phyloP scores from a whole-genome alignment of 2,888 invertebrate species.

The Ophion obscuratus region DNA sequence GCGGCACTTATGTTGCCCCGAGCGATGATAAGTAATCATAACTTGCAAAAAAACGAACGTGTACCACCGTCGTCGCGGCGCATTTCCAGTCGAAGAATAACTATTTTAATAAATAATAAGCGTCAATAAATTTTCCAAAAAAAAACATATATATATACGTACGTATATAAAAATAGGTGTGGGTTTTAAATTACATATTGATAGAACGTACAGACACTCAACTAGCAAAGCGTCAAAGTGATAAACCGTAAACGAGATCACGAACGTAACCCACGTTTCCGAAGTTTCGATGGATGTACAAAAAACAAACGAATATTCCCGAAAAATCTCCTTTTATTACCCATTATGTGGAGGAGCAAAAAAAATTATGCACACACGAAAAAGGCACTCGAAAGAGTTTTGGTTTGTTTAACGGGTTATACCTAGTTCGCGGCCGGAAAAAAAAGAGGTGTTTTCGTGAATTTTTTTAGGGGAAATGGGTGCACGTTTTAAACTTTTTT shows the following conservation, averaged over 20 bases:
- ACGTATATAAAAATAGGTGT: conserved; percentile 28
- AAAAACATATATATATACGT: neutral
- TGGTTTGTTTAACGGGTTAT: too few relatives aligned
- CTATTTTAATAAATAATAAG: conserved; percentile 62
- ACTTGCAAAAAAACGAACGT: conserved; percentile 23
- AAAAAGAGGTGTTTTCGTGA: too few relatives aligned
- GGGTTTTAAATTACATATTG: conserved; percentile 64
- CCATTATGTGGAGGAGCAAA: neutral
- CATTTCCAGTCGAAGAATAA: conserved; percentile 42
- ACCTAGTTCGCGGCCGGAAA: too few relatives aligned
- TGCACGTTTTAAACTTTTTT: too few relatives aligned
- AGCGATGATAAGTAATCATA: conserved; percentile 21
- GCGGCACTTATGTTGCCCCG: neutral
- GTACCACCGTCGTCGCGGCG: conserved; percentile 6
- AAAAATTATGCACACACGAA: too few relatives aligned
- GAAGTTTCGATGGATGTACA: conserved; percentile 70
- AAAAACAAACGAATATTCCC: conserved; percentile 53
- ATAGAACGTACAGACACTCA: conserved; percentile 77
- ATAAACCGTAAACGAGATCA: conserved; percentile 81
- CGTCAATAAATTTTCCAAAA: conserved; percentile 36
- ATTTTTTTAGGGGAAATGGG: too few relatives aligned
- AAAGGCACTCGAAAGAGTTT: neutral
- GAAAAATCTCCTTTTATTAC: conserved; percentile 1
- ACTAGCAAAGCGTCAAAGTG: conserved; percentile 83
- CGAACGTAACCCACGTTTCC: conserved; percentile 74